These are phyloP conservation scores for Cotesia glomerata DNA, from an alignment of 1,140 invertebrate genomes.

Conservation along the genomic window DNA sequence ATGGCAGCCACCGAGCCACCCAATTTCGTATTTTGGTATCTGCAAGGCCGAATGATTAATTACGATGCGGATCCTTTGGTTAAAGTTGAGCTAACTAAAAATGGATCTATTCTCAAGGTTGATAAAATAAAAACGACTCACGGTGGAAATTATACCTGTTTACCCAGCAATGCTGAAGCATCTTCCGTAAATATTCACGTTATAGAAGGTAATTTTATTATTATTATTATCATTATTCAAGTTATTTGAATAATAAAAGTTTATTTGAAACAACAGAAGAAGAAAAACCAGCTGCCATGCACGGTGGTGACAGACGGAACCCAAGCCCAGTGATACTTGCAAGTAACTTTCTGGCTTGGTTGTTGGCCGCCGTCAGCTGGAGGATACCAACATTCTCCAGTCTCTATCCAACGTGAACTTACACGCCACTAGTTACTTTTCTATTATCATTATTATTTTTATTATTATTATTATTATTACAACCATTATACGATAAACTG, in stretches of 20 bases:
- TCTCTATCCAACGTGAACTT: slow-evolving; percentile 58
- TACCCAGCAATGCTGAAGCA: slow-evolving; percentile 72
- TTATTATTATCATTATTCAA: background rate
- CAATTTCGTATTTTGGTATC: slow-evolving; percentile 82
- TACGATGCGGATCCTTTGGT: slow-evolving; percentile 69
- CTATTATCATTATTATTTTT: too few relatives aligned
- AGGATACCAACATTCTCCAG: slow-evolving; percentile 61
- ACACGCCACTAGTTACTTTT: slow-evolving; percentile 16
- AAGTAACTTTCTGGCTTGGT: slow-evolving; percentile 58
- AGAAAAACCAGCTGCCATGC: slow-evolving; percentile 65
- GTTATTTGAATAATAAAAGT: too few relatives aligned
- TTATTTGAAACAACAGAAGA: slow-evolving; percentile 44
- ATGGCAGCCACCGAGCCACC: slow-evolving; percentile 76
- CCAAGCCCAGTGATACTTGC: slow-evolving; percentile 57
- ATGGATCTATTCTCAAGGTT: slow-evolving; percentile 65
- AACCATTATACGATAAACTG: too few relatives aligned
- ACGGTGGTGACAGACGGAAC: slow-evolving; percentile 62
- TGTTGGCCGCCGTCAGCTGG: slow-evolving; percentile 58
- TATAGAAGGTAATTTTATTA: slow-evolving; percentile 60
- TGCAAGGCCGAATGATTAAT: slow-evolving; percentile 76
- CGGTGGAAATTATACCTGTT: slow-evolving; percentile 74
- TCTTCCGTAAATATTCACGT: slow-evolving; percentile 75
- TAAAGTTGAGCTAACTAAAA: slow-evolving; percentile 58
- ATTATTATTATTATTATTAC: too few relatives aligned
- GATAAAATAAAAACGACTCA: slow-evolving; percentile 66